Evolutionary conservation across 2,797 vertebrate species (phyloP), one percentile per base, ranked within the genome.

Genomic region (Jordanella pulchra): DNA sequence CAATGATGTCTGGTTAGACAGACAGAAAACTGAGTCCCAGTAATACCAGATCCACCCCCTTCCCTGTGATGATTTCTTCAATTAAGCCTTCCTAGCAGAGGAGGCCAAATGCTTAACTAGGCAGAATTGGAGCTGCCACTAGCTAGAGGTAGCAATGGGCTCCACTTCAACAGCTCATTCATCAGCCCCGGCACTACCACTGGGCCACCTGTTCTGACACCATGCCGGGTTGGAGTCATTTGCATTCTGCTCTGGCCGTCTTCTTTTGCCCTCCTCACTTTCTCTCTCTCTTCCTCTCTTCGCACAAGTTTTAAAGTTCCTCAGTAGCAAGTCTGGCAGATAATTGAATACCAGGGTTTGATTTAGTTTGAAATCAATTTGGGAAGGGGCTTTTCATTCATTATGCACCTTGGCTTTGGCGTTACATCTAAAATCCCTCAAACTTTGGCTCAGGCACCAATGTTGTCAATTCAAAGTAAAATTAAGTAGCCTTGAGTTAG

Each of bases 301-400:
- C 82, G 84, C 87, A 86, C 79, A 90, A 92, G 91, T 93, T 94
- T 92, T 86, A 82, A 91, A 91, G 90, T 91, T 93, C 86, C 89
- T 92, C 88, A 82, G 89, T 86, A 87, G 89, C 90, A 88, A 85
- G 85, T 81, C 84, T 86, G 87, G 85, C 86, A 89, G 87, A 92
- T 92, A 93, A 94, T 93, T 93, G 91, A 94, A 93, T 93, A 89
- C 81, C 73, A 74, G 86, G 89, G 84, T 93, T 93, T 93, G 93
- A 93, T 94, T 93, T 90, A 89, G 90, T 91, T 89, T 89, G 85
- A 93, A 93, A 93, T 93, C 91, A 93, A 94, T 94, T 93, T 93
- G 91, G 90, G 89, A 92, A 90, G 89, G 90, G 88, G 92, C 89
- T 94, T 93, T 93, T 93, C 90, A 92, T 93, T 94, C 92, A 93